Conservation (phyloP, 2,113 vertebrate genomes). For the Halcyon senegalensis region DNA sequence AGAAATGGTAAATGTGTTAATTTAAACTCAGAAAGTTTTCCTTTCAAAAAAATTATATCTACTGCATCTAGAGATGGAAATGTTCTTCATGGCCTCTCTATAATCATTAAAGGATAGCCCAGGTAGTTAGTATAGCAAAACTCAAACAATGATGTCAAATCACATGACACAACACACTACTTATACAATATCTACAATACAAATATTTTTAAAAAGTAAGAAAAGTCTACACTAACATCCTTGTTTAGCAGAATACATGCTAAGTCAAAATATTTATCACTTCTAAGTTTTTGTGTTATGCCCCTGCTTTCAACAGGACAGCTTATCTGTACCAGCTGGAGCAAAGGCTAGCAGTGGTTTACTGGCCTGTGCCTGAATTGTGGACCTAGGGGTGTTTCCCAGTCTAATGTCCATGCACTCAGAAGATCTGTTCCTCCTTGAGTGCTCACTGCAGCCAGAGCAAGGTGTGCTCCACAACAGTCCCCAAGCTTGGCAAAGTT, state of each 20-base stretch:
- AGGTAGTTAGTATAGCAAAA: background rate
- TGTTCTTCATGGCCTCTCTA: background rate
- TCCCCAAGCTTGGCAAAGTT: background rate
- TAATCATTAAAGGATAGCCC: background rate
- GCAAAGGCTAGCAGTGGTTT: background rate
- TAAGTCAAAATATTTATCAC: background rate
- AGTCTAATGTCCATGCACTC: background rate
- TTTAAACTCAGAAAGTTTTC: background rate
- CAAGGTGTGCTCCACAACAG: accelerated
- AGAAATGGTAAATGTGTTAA: background rate
- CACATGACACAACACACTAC: background rate
- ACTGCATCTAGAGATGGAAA: background rate
- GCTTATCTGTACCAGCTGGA: background rate
- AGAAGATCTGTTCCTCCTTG: accelerated
- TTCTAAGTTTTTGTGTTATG: accelerated
- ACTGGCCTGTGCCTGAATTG: background rate
- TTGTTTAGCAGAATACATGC: background rate
- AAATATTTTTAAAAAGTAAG: background rate
- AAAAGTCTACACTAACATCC: background rate
- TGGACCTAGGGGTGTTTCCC: background rate
- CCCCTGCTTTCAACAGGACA: background rate
- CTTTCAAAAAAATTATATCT: background rate
- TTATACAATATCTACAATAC: background rate
- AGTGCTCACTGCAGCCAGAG: background rate
- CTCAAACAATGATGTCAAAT: background rate